These are phyloP conservation scores for Anoplius nigerrimus DNA, from an alignment of 2,888 invertebrate species.

Conservation along the genomic window DNA sequence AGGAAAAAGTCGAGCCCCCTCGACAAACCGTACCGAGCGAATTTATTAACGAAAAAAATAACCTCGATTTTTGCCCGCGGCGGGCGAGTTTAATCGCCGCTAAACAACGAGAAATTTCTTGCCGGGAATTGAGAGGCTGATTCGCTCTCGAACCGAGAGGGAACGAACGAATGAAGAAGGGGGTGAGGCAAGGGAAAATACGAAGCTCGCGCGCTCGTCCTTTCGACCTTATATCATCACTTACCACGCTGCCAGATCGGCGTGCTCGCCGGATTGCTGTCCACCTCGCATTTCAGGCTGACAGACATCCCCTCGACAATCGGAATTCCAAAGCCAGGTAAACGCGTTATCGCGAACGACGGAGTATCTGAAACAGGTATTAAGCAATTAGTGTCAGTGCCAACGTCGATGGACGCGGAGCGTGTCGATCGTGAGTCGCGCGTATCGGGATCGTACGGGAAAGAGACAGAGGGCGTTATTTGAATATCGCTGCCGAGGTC, in stretches of 20 bases:
- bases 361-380: constrained; percentile 85
- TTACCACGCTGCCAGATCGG: constrained; percentile 87
- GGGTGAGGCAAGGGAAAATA: neutral
- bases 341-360: constrained; percentile 93
- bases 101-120: too few relatives aligned
- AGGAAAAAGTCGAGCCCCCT: too few relatives aligned
- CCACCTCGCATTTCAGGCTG: constrained; percentile 93
- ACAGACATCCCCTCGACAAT: constrained; percentile 92
- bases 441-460: constrained; percentile 9
- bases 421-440: neutral
- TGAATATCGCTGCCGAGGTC: constrained; percentile 1
- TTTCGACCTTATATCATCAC: constrained; percentile 37
- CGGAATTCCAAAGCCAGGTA: constrained; percentile 94
- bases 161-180: neutral
- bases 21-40: too few relatives aligned
- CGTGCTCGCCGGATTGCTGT: constrained; percentile 91
- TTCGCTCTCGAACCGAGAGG: neutral
- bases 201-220: neutral
- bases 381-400: constrained; percentile 56
- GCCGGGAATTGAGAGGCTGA: too few relatives aligned
- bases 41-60: too few relatives aligned
- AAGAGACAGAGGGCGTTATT: constrained; percentile 18
- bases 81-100: too few relatives aligned
- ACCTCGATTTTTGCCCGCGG: too few relatives aligned
- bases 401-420: constrained; percentile 7